These are phyloP conservation scores for Caranx ignobilis DNA, from an alignment of 2,113 vertebrate species.

Conservation along the genomic window DNA sequence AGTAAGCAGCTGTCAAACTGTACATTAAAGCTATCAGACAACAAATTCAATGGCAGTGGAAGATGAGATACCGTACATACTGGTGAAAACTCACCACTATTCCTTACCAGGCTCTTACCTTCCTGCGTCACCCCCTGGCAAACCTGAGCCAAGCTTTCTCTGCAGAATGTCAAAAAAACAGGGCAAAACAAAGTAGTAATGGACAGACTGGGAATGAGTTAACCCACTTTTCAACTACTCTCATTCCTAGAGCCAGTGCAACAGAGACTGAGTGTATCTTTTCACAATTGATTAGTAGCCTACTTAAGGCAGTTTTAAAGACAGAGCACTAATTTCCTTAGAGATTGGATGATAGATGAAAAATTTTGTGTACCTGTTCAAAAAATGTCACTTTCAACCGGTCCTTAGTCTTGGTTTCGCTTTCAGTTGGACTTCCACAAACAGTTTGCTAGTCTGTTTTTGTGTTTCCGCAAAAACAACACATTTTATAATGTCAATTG, in stretches of 20 bases:
- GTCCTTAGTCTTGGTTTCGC: conserved; percentile 3
- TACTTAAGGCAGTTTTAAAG: conserved; percentile 1
- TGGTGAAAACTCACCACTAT: conserved; percentile 12
- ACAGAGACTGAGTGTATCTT: conserved; percentile 32
- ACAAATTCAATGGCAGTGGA: no score
- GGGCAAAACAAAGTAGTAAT: conserved; percentile 17
- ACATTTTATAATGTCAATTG: background rate
- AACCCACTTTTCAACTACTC: conserved; percentile 58
- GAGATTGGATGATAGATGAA: background rate
- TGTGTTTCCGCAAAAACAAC: background rate
- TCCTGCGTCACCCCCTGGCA: conserved; percentile 40
- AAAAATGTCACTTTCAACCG: background rate
- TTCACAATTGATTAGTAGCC: background rate
- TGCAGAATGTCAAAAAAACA: conserved; percentile 42
- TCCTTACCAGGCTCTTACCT: conserved; percentile 12
- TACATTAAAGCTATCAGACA: no score
- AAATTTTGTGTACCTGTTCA: background rate
- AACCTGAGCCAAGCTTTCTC: conserved; percentile 13
- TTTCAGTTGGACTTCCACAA: background rate
- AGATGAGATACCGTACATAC: no score
- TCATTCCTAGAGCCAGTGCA: conserved; percentile 33
- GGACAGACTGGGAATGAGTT: conserved; percentile 32
- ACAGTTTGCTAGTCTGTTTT: background rate
- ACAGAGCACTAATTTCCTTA: background rate
- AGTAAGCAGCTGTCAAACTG: no score